A percentile compares a stretch with the other conserved stretches of the same genome.
phyloP scores from a whole-genome alignment of 2,797 vertebrate genomes.

The Petrocephalus schoutedeni region DNA sequence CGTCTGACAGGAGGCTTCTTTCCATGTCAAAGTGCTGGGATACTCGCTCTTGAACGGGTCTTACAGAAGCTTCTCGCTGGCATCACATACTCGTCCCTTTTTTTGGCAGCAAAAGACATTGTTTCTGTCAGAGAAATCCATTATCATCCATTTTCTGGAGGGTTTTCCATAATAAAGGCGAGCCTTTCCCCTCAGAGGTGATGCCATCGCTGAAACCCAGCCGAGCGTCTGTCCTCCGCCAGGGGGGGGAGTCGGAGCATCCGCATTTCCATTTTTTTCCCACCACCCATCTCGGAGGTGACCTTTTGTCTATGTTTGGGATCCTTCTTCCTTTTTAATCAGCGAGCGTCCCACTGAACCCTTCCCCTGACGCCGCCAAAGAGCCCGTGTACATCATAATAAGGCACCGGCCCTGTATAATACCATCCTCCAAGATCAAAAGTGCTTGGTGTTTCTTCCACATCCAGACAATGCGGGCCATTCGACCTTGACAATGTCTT shows the following conservation, averaged over 20 bases:
- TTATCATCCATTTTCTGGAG: constrained; percentile 28
- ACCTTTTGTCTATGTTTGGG: background rate
- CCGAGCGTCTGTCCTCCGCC: background rate
- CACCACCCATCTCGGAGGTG: background rate
- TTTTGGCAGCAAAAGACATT: constrained; percentile 29
- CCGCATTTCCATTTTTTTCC: background rate
- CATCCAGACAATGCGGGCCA: constrained; percentile 26
- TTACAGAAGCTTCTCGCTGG: constrained; percentile 4
- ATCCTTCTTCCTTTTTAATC: background rate
- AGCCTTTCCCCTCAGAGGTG: background rate
- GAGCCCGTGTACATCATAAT: background rate
- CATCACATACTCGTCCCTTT: constrained; percentile 18
- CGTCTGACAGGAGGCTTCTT: background rate
- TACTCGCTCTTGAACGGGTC: background rate
- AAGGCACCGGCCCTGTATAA: background rate
- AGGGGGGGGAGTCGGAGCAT: background rate
- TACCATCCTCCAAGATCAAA: background rate
- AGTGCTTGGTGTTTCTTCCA: background rate
- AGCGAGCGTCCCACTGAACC: background rate
- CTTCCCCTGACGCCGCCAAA: background rate
- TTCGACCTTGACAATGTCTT: constrained; percentile 56
- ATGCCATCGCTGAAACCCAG: background rate
- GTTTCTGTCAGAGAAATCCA: constrained; percentile 45
- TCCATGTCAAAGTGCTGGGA: background rate
- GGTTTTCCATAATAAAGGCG: background rate